These are phyloP conservation scores for Chloroclystis v-ata DNA, from an alignment of 2,888 invertebrate species.

Conservation along the genomic window DNA sequence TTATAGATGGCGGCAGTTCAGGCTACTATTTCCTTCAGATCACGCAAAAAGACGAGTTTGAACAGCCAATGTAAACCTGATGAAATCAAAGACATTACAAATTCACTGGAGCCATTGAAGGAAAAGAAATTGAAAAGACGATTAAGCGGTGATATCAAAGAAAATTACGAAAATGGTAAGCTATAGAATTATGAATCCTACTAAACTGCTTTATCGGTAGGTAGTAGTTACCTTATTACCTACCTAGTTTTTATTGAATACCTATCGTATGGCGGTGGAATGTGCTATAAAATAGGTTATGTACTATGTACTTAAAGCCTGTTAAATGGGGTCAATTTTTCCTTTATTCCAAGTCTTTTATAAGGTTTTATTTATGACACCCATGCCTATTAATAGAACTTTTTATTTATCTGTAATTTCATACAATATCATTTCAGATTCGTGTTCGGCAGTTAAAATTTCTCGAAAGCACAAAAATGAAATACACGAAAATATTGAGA, in stretches of 20 bases:
- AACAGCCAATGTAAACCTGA: conserved; percentile 39
- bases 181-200: too few species aligned
- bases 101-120: conserved; percentile 32
- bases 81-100: conserved; percentile 51
- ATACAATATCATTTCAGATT: conserved; percentile 42
- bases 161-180: conserved; percentile 30
- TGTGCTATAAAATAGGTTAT: too few species aligned
- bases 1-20: conserved; percentile 67
- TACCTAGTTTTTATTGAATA: too few species aligned
- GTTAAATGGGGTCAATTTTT: too few species aligned
- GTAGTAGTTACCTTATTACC: too few species aligned
- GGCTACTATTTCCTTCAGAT: conserved; percentile 68
- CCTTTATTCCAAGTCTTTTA: too few species aligned
- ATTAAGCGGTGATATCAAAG: conserved; percentile 28
- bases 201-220: too few species aligned
- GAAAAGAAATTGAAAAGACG: conserved; percentile 36
- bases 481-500: conserved; percentile 6
- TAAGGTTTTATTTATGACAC: too few species aligned
- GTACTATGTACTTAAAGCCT: too few species aligned
- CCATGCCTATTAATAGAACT: too few species aligned
- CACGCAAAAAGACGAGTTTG: conserved; percentile 61
- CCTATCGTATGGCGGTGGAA: too few species aligned
- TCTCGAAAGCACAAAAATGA: conserved; percentile 36
- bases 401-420: not conserved
- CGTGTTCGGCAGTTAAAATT: conserved; percentile 48